Base-by-base conservation (phyloP, 2,888 invertebrate genomes). In the Protonemura montana region DNA sequence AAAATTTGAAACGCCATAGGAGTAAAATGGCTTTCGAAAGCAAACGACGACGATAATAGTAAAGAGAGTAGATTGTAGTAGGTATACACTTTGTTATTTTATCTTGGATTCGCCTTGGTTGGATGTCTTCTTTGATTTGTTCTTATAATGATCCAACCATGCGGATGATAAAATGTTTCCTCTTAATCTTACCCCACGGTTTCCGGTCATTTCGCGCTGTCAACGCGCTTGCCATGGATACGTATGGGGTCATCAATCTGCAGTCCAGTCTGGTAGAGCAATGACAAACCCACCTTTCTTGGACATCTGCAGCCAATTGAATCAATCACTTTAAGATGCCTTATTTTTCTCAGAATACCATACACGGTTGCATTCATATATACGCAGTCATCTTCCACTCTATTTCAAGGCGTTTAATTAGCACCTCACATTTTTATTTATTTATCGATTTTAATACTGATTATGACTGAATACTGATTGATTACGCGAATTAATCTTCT, bases 131-230 rank as follows among this genome's bases (percentile, higher is more conserved):
- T 78, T 78, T 78, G 78, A 28, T 78, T 78, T 78, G 26, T 28
- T 27, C 78, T 26, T 78, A 27, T 78, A 78, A 78, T 78, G 78
- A 78, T 27, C 78, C 78, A 78, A 78, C 28, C 28, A 78, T 26
- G 26, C 27, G 78, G 28, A 78, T 78, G 78, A 78, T 78, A n/a
- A 28, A 78, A 78, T 78, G 78, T 28, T 78, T 78, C 78, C 78
- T 27, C 78, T 78, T 78, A 7, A 78, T 78, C 59, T 59, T 59
- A 26, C 26, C 26, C 78, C 26, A 27, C 10, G 28, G 78, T 28
- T 78, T 78, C 78, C 78, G 78, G 78, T 78, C 78, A 78, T 78
- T 16, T 28, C 78, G 26, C 26, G 78, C 78, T 78, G 78, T 78
- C 78, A 78, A 59, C 59, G 13, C 59, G 59, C 5, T 59, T 59